phyloP scores from a whole-genome alignment of 2,888 invertebrate species.

The Aethes cnicana region DNA sequence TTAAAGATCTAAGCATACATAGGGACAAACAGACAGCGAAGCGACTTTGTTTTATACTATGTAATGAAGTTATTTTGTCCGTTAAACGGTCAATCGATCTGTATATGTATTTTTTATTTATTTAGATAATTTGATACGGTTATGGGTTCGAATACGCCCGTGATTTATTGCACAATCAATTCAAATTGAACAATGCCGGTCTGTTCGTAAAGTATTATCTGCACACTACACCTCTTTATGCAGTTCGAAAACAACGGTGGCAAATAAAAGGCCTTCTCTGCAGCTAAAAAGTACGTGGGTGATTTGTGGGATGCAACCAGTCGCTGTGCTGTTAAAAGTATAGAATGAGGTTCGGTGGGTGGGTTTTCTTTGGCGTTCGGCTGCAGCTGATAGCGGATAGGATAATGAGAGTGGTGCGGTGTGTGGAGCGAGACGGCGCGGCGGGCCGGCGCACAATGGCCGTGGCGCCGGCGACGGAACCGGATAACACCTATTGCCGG shows the following conservation, averaged over 20 bases:
- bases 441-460: conserved; percentile 51
- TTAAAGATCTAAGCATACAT: too few relatives aligned
- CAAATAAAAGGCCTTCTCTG: conserved; percentile 2
- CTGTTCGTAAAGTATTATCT: conserved; percentile 30
- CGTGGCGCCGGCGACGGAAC: conserved; percentile 72
- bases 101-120: too few relatives aligned
- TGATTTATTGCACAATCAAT: conserved; percentile 36
- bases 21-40: too few relatives aligned
- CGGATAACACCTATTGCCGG: conserved; percentile 82
- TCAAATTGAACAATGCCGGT: conserved; percentile 37
- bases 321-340: too few relatives aligned
- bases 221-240: conserved; percentile 17
- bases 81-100: too few relatives aligned
- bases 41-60: too few relatives aligned
- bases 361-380: too few relatives aligned
- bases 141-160: conserved; percentile 29
- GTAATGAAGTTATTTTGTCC: too few relatives aligned
- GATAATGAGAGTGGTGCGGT: conserved; percentile 67
- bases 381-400: conserved; percentile 39
- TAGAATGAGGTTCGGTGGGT: too few relatives aligned
- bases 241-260: conserved; percentile 10
- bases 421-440: conserved; percentile 44
- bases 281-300: not conserved
- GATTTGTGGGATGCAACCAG: not conserved
- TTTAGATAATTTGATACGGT: conserved; percentile 11